Conservation (phyloP, 2,797 vertebrate species). For the Anomalospiza imberbis region DNA sequence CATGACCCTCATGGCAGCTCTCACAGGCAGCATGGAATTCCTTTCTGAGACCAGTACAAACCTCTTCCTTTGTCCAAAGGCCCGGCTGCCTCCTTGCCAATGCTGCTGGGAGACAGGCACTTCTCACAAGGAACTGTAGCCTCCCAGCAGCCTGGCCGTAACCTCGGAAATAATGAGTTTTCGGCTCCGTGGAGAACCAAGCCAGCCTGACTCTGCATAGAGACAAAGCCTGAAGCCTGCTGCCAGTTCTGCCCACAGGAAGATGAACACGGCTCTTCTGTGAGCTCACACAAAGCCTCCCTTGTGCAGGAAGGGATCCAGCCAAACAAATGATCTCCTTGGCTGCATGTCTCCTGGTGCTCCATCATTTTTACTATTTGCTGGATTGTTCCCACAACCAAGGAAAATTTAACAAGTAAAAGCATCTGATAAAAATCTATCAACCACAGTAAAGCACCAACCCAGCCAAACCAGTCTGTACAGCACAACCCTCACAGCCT, state of each 20-base stretch:
- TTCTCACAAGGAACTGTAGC: background rate
- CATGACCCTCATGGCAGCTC: background rate
- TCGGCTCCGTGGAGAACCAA: background rate
- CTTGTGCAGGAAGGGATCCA: constrained; percentile 4
- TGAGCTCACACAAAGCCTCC: background rate
- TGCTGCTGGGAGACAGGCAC: background rate
- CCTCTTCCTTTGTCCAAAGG: background rate
- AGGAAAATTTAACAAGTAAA: background rate
- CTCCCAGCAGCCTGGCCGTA: background rate
- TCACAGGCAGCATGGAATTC: background rate
- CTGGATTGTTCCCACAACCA: background rate
- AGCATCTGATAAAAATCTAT: constrained; percentile 7
- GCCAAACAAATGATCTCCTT: constrained; percentile 1
- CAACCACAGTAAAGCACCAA: background rate
- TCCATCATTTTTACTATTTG: background rate
- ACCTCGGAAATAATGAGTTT: background rate
- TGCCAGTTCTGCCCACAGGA: background rate
- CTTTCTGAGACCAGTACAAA: background rate
- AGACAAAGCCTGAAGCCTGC: background rate
- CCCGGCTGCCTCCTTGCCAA: background rate
- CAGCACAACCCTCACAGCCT: background rate
- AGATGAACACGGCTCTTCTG: background rate
- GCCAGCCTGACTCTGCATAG: background rate
- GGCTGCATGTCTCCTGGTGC: background rate
- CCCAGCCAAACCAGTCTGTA: background rate